phyloP scores from a whole-genome alignment of 2,113 vertebrate species.

The Malurus elegans region DNA sequence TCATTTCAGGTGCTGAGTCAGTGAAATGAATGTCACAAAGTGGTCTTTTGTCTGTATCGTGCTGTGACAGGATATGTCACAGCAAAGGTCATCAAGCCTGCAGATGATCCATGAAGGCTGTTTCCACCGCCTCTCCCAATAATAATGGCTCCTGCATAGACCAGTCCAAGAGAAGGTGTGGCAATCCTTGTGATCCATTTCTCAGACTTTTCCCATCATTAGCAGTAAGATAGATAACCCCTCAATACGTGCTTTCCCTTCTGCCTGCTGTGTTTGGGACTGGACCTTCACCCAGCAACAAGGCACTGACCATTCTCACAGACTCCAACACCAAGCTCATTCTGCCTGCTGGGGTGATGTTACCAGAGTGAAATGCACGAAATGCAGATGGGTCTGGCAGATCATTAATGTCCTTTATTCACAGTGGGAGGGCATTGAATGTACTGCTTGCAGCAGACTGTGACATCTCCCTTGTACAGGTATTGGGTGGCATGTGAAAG shows the following conservation, averaged over 20 bases:
- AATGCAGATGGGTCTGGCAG: not conserved
- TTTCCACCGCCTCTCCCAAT: not conserved
- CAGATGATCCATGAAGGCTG: not conserved
- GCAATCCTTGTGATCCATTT: not conserved
- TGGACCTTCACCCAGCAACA: fast-evolving
- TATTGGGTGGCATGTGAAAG: not conserved
- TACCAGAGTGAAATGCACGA: not conserved
- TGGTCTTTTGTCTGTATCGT: not conserved
- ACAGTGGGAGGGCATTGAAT: not conserved
- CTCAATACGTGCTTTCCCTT: fast-evolving
- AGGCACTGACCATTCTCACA: not conserved
- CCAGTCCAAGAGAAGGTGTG: not conserved
- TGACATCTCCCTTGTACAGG: not conserved
- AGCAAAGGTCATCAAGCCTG: not conserved
- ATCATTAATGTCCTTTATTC: not conserved
- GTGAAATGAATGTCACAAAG: not conserved
- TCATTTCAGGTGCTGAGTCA: not conserved
- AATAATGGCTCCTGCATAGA: fast-evolving
- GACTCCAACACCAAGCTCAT: not conserved
- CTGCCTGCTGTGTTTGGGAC: not conserved
- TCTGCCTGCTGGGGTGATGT: not conserved
- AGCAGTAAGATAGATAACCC: not conserved
- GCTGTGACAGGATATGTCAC: not conserved
- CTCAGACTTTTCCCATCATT: not conserved
- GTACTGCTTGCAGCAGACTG: not conserved